Evolutionary conservation across 2,113 vertebrate genomes (phyloP).

Genomic region (Bothrops jararaca): DNA sequence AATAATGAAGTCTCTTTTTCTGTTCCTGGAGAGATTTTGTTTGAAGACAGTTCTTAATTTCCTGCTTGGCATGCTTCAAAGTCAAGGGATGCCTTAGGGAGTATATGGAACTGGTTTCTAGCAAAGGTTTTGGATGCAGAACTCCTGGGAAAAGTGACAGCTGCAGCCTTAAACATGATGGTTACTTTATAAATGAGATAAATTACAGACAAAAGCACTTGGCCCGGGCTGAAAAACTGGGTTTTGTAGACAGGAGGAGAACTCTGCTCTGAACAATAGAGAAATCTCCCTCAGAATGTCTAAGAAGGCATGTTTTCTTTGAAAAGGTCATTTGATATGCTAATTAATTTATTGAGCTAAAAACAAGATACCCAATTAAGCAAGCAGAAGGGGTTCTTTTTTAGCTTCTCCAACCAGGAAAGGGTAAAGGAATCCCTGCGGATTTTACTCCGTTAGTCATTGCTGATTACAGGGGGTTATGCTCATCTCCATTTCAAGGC

Average conservation of each 20-base stretch:
- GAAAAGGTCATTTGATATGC: neutral
- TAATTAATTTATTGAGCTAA: neutral
- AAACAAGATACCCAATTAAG: neutral
- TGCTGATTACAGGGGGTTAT: neutral
- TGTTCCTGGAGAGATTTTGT: slow-evolving; percentile 46
- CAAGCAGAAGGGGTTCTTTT: neutral
- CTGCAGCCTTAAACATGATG: slow-evolving; percentile 67
- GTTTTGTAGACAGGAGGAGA: neutral
- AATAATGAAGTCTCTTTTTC: slow-evolving; percentile 16
- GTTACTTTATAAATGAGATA: slow-evolving; percentile 40
- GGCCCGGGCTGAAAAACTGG: neutral
- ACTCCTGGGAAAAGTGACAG: slow-evolving; percentile 66
- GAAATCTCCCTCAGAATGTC: neutral
- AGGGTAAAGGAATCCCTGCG: neutral
- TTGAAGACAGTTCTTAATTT: slow-evolving; percentile 76
- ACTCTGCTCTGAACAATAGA: neutral
- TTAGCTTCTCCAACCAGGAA: neutral
- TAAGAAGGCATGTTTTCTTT: neutral
- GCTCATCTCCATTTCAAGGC: neutral
- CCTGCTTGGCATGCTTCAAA: slow-evolving; percentile 71
- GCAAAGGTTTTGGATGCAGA: slow-evolving; percentile 14
- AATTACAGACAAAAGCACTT: neutral
- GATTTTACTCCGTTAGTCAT: neutral
- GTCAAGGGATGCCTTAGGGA: slow-evolving; percentile 32
- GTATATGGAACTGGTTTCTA: neutral